phyloP scores from a whole-genome alignment of 53 echinoderm and acorn worm genomes.

The Patiria pectinifera region DNA sequence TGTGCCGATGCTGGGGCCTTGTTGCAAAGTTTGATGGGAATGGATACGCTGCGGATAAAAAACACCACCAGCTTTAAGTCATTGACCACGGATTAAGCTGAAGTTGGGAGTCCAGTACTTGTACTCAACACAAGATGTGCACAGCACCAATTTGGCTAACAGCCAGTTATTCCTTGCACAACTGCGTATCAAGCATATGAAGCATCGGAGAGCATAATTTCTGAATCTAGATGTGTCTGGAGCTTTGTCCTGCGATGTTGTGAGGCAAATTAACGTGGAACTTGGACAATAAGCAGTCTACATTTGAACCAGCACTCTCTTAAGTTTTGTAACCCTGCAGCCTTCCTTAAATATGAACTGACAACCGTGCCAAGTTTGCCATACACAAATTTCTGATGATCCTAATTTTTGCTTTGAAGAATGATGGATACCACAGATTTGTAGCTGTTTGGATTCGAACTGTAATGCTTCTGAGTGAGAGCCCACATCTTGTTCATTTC shows the following conservation, averaged over 20 bases:
- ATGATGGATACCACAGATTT: neutral
- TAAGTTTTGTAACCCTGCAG: too few species aligned
- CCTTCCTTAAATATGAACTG: too few species aligned
- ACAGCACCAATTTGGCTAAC: neutral
- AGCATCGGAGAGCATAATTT: neutral
- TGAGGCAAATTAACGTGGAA: neutral
- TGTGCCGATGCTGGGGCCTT: neutral
- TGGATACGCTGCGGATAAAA: neutral
- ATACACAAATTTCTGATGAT: neutral
- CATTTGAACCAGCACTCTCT: neutral
- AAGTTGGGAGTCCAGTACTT: neutral
- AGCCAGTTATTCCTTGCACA: neutral
- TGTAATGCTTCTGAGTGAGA: neutral
- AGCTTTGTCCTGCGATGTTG: neutral
- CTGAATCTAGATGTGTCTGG: neutral
- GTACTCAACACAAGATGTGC: neutral
- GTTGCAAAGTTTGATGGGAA: neutral
- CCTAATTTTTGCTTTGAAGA: neutral
- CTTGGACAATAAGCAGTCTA: neutral
- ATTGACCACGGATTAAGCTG: neutral
- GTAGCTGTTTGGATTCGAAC: slow-evolving; percentile 1
- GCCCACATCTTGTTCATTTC: neutral
- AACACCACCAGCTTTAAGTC: neutral
- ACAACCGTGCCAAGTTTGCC: neutral
- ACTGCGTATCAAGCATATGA: neutral